Evolutionary conservation across 2,888 invertebrate species (phyloP), one percentile per base, ranked within the genome.

Genomic region (Arge pagana): DNA sequence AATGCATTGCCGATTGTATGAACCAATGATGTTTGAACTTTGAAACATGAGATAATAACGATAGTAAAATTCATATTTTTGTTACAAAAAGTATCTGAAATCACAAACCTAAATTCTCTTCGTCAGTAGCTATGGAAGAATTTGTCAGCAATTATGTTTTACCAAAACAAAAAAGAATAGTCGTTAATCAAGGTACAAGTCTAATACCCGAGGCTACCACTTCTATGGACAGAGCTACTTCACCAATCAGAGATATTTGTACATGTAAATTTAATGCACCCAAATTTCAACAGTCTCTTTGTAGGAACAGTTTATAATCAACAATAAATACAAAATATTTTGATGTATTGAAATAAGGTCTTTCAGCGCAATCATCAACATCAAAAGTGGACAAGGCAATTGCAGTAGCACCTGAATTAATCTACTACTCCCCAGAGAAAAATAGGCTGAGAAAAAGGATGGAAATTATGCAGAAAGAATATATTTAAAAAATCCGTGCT

Each of bases 11-110:
- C 35, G 10, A 56, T 8, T 58, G 56, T 23, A 35, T 18, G 11
- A 42, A 31, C 28, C 23, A 52, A 2, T 50, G 31, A n/a, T 39
- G 40, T 11, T 15, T 55, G 11, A 41, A 48, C 16, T 61, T 60
- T 30, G 53, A 13, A 15, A 6, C 2, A 33, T 13, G 45, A 43
- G 52, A 58, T 51, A 48, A 18, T 26, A 33, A 21, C 18, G 42
- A 52, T 31, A 18, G 26, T 24, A n/a, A 43, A 43, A 4, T 16
- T 16, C 15, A 13, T 8, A 13, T 26, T 8, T 10, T 26, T 58
- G 23, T 36, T 57, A 6, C 30, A 59, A 16, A 33, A 15, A 35
- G 13, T 35, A 11, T 4, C 10, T 35, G 35, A 35, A 6, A 35
- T n/a, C 10, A 13, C 16, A 35, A 35, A 10, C 35, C 35, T 35